phyloP scores from a whole-genome alignment of 1,140 invertebrate species.

The Drosophila paulistorum region DNA sequence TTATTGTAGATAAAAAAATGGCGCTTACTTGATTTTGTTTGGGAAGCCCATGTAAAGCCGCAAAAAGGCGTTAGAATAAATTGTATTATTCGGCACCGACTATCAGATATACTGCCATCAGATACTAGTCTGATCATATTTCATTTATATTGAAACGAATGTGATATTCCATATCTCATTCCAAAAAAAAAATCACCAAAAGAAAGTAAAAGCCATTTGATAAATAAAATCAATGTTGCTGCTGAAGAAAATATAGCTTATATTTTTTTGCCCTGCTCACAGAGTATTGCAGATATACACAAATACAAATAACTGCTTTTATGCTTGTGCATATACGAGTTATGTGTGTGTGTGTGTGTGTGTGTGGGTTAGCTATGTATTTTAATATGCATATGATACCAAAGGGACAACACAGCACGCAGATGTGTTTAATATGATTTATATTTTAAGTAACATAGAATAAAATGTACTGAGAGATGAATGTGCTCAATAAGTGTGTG shows the following conservation, averaged over 20 bases:
- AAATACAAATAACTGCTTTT: background rate
- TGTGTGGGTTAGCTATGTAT: background rate
- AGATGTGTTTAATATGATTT: conserved; percentile 11
- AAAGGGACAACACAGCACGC: conserved; percentile 5
- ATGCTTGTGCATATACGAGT: background rate
- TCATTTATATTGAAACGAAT: too few species aligned
- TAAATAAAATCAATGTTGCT: too few species aligned
- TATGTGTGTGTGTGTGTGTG: background rate
- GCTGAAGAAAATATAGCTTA: too few species aligned
- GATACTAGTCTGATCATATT: too few species aligned
- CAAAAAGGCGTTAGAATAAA: conserved; percentile 27
- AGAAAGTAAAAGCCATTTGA: too few species aligned
- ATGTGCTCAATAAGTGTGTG: conserved; percentile 15
- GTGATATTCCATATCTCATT: too few species aligned
- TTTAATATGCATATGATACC: conserved; percentile 23
- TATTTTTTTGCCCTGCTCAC: background rate
- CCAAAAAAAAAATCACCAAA: too few species aligned
- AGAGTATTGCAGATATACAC: background rate
- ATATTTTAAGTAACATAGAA: conserved; percentile 24
- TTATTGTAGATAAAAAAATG: conserved; percentile 66
- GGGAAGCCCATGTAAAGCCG: conserved; percentile 17
- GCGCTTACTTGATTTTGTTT: conserved; percentile 43
- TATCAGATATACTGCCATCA: too few species aligned
- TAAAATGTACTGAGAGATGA: conserved; percentile 36
- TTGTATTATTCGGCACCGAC: too few species aligned